phyloP scores from a whole-genome alignment of 2,888 invertebrate genomes.

The Nomada fucata region DNA sequence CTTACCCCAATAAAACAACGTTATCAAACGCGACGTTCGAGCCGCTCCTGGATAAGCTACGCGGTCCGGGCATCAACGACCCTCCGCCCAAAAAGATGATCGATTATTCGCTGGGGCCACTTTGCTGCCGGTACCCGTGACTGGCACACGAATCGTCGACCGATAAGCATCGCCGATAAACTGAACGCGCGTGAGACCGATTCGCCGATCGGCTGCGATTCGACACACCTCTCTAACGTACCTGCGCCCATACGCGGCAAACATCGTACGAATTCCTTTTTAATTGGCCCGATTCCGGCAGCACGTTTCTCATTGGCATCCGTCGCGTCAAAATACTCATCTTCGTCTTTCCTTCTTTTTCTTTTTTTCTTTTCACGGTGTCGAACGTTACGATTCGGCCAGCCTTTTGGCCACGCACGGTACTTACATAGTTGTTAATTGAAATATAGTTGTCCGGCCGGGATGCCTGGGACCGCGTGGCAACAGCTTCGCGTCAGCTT shows the following conservation, averaged over 20 bases:
- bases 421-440: neutral
- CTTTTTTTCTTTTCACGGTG: neutral
- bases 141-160: conserved; percentile 42
- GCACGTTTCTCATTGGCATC: conserved; percentile 49
- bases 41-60: conserved; percentile 43
- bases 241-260: conserved; percentile 31
- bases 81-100: conserved; percentile 53
- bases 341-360: neutral
- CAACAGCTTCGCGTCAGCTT: neutral
- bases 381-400: neutral
- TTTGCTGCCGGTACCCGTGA: conserved; percentile 37
- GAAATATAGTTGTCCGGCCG: neutral
- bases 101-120: conserved; percentile 45
- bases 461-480: neutral
- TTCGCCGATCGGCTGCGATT: conserved; percentile 41
- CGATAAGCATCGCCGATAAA: conserved; percentile 72
- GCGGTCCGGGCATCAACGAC: conserved; percentile 25
- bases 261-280: conserved; percentile 63
- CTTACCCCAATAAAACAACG: conserved; percentile 50
- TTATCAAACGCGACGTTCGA: conserved; percentile 52
- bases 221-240: conserved; percentile 27
- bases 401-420: neutral
- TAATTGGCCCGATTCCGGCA: conserved; percentile 72
- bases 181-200: conserved; percentile 48
- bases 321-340: conserved; percentile 62